phyloP scores from a whole-genome alignment of 2,797 vertebrate species.

The Aulostomus chinensis region DNA sequence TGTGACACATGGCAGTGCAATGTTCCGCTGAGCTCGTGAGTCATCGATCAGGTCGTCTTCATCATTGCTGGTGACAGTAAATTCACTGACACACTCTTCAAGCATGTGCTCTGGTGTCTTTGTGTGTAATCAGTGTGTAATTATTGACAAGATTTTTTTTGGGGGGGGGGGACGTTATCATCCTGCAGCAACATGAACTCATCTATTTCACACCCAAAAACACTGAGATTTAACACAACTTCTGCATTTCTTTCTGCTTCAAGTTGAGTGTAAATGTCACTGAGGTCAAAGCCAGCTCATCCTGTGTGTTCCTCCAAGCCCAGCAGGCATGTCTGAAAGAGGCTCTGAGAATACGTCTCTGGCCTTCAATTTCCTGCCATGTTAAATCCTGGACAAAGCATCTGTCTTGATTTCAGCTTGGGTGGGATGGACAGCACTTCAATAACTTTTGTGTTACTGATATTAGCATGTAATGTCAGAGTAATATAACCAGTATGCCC shows the following conservation, averaged over 20 bases:
- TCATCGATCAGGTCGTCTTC: constrained; percentile 29
- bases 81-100: constrained; percentile 25
- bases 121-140: constrained; percentile 8
- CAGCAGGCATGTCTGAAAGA: constrained; percentile 55
- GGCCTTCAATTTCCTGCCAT: constrained; percentile 60
- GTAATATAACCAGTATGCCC: constrained; percentile 16
- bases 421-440: constrained; percentile 36
- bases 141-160: too few species aligned
- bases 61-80: constrained; percentile 11
- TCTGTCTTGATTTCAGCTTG: constrained; percentile 37
- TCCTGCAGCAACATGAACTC: constrained; percentile 2
- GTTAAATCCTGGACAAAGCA: constrained; percentile 46
- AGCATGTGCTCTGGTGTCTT: constrained; percentile 12
- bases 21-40: constrained; percentile 27
- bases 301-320: constrained; percentile 34
- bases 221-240: neutral
- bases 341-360: constrained; percentile 42
- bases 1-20: constrained; percentile 18
- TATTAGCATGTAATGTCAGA: constrained; percentile 18
- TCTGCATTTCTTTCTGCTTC: neutral
- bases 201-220: neutral
- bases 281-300: constrained; percentile 41
- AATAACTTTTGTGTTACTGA: constrained; percentile 23
- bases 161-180: too few species aligned
- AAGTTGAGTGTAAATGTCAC: constrained; percentile 22